phyloP scores from a whole-genome alignment of 2,113 vertebrate species.

The Todiramphus chloris region DNA sequence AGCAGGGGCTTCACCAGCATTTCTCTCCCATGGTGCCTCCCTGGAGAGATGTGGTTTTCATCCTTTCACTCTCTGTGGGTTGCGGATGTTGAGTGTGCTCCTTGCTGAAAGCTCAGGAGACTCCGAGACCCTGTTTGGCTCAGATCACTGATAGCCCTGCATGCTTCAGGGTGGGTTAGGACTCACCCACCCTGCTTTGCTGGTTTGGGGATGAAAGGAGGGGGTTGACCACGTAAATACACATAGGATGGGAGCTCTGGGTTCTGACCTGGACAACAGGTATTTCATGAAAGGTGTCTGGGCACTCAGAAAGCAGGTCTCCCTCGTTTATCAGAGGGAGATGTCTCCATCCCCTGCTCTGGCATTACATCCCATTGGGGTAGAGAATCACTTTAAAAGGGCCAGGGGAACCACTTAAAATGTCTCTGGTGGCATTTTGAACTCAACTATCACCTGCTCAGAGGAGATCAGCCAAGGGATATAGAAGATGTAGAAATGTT shows the following conservation, averaged over 20 bases:
- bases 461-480: background rate
- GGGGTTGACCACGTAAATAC: background rate
- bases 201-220: background rate
- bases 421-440: background rate
- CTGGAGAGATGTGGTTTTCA: background rate
- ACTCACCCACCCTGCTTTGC: background rate
- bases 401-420: background rate
- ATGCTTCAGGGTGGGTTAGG: background rate
- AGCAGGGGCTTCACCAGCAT: fast-evolving
- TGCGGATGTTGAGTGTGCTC: background rate
- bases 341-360: background rate
- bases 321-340: background rate
- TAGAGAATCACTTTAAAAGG: background rate
- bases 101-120: background rate
- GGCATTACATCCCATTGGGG: background rate
- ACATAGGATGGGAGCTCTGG: background rate
- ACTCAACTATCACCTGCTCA: background rate
- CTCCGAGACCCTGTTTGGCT: background rate
- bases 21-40: background rate
- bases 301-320: background rate
- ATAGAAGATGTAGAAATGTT: background rate
- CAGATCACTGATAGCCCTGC: background rate
- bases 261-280: background rate
- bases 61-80: background rate
- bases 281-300: background rate